Evolutionary conservation across 2,797 vertebrate genomes (phyloP).

Genomic region (Chrosomus eos): DNA sequence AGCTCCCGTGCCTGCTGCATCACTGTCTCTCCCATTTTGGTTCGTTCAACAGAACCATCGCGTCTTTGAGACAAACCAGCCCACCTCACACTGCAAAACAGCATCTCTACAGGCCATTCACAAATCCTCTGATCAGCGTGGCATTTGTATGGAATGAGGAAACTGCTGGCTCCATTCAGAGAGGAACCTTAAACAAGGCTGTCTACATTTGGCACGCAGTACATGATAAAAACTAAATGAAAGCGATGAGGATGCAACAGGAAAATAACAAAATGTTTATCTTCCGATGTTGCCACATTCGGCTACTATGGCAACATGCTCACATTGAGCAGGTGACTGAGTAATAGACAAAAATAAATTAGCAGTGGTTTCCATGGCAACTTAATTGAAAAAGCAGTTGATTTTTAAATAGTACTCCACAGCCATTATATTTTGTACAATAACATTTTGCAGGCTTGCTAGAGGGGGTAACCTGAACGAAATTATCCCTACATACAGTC

Average conservation of each 20-base stretch:
- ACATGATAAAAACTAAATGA: slow-evolving; percentile 25
- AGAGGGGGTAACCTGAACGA: neutral
- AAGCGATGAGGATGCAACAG: neutral
- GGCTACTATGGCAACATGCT: slow-evolving; percentile 19
- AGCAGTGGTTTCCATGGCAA: slow-evolving; percentile 24
- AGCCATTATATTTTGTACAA: slow-evolving; percentile 4
- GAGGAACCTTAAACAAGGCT: slow-evolving; percentile 23
- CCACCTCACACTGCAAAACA: slow-evolving; percentile 21
- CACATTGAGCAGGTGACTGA: slow-evolving; percentile 28
- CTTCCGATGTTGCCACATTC: neutral
- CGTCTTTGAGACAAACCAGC: slow-evolving; percentile 24
- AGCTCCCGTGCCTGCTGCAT: neutral
- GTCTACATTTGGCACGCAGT: slow-evolving; percentile 28
- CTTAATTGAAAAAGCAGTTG: slow-evolving; percentile 10
- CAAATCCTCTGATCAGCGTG: slow-evolving; percentile 44
- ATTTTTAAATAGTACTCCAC: slow-evolving; percentile 23
- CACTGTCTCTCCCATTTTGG: neutral
- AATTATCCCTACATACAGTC: neutral
- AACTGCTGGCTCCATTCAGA: slow-evolving; percentile 34
- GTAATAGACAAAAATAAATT: slow-evolving; percentile 6
- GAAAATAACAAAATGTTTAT: slow-evolving; percentile 22
- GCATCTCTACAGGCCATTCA: slow-evolving; percentile 42
- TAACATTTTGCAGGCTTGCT: neutral
- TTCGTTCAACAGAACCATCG: slow-evolving; percentile 5
- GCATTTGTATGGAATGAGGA: slow-evolving; percentile 42